A percentile compares a stretch with the other conserved stretches of the same genome.
phyloP scores from a whole-genome alignment of 2,797 vertebrate genomes.

The Xenentodon cancila region DNA sequence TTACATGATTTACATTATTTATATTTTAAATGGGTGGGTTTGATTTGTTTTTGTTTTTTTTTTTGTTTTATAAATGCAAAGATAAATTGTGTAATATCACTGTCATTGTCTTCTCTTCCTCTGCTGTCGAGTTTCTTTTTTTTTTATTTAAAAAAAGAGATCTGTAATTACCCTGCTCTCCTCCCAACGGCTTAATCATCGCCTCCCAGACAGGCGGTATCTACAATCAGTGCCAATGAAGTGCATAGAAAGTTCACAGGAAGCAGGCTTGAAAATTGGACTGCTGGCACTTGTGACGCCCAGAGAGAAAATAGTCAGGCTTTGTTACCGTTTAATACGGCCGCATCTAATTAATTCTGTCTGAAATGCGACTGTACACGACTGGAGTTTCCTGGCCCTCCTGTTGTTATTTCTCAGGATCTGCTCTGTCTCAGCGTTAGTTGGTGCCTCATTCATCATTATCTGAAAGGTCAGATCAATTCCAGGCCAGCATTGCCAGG shows the following conservation, averaged over 20 bases:
- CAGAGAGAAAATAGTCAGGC: not conserved
- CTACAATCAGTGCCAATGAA: constrained; percentile 48
- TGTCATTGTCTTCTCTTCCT: not conserved
- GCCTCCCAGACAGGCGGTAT: constrained; percentile 35
- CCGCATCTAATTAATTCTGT: constrained; percentile 13
- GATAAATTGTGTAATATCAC: not conserved
- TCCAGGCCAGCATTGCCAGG: constrained; percentile 1
- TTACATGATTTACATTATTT: no score
- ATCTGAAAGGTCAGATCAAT: constrained; percentile 37
- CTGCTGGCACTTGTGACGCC: not conserved
- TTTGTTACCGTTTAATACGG: not conserved
- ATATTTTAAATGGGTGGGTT: no score
- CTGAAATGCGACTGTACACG: constrained; percentile 1
- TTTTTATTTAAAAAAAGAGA: constrained; percentile 34
- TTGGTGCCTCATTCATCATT: constrained; percentile 19
- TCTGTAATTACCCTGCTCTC: constrained; percentile 48
- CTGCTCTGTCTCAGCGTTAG: constrained; percentile 2
- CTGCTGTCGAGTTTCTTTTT: constrained; percentile 11
- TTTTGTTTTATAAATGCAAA: no score
- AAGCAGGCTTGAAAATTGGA: constrained; percentile 22
- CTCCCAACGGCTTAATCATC: constrained; percentile 43
- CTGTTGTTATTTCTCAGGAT: not conserved
- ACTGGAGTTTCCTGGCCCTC: not conserved
- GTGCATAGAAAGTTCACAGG: constrained; percentile 44
- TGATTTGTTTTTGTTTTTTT: not conserved